A percentile compares a stretch with the other conserved stretches of the same genome.
Conservation (phyloP, 2,797 vertebrate species). For the Lepidocolaptes lacrymiger region DNA sequence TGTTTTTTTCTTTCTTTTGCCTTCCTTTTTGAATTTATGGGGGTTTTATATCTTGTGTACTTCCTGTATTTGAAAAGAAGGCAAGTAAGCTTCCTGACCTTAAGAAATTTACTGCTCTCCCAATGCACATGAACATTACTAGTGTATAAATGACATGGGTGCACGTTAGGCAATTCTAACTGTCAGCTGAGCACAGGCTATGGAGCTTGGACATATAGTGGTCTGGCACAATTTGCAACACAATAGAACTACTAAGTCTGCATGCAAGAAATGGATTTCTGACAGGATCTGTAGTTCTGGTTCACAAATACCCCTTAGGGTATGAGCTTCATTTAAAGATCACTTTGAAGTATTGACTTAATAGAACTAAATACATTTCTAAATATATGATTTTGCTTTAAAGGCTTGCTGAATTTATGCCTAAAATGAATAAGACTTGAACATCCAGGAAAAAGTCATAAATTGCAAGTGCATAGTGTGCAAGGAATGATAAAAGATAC, state of each 20-base stretch:
- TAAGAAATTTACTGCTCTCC: neutral
- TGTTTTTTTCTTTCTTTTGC: too few relatives aligned
- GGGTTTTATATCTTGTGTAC: neutral
- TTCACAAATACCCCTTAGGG: neutral
- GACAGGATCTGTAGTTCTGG: neutral
- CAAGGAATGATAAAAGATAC: neutral
- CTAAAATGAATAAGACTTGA: neutral
- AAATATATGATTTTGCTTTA: conserved; percentile 18
- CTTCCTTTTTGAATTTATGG: neutral
- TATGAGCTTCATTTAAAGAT: conserved; percentile 18
- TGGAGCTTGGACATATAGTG: neutral
- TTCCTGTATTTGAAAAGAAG: neutral
- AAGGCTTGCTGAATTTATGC: conserved; percentile 1
- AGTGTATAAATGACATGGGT: neutral
- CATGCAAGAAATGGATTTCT: neutral
- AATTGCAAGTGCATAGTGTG: neutral
- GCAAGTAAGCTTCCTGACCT: neutral
- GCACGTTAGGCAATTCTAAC: neutral
- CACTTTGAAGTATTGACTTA: conserved; percentile 47
- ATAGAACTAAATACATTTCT: conserved; percentile 21
- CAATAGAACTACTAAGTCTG: neutral
- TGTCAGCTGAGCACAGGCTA: rapidly evolving
- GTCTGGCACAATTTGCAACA: neutral
- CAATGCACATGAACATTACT: neutral
- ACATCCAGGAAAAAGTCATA: neutral